Evolutionary conservation across 2,888 invertebrate genomes (phyloP), one percentile per base, ranked within the genome.

Genomic region (Leptogaster cylindrica): DNA sequence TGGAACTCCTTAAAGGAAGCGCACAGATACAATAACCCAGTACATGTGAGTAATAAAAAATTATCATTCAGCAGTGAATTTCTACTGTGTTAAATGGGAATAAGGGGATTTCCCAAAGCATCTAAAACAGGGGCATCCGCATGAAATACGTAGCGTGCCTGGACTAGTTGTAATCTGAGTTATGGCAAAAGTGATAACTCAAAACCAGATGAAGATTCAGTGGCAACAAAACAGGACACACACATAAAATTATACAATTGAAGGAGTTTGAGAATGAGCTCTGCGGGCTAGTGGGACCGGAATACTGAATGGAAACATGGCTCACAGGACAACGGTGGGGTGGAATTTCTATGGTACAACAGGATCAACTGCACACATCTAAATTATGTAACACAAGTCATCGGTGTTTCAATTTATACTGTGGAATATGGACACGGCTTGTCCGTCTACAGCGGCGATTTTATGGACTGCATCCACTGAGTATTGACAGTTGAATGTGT

Each of bases 111-210:
- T 4, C 51, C 14, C 8, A 16, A 18, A 51, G 18, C 51, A 58
- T 20, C 39, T 39, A 25, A 31, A 55, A 4, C 52, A 31, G 20
- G 12, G 25, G 25, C 25, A 50, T 23, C 27, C 20, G 58, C 23
- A 36, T 36, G 39, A 58, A 39, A 58, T 58, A 86, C 89, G 58
- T 25, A 25, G 18, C 20, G 8, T 25, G 58, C 16, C 69, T 71
- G 69, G 69, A 66, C 68, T 67, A 68, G 68, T 70, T 71, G 71
- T 72, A 71, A 72, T 72, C 72, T 72, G 70, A 72, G 71, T 72
- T 71, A 72, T 72, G 71, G 70, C 61, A 66, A 70, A 70, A 68
- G 72, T 70, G 72, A 72, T 72, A 72, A 70, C 70, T 72, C 71
- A 72, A 70, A 70, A 71, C 68, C 72, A 72, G 72, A 72, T 48